Evolutionary conservation across 2,888 invertebrate species (phyloP), one percentile per base, ranked within the genome.

Genomic region (Pocota personata): DNA sequence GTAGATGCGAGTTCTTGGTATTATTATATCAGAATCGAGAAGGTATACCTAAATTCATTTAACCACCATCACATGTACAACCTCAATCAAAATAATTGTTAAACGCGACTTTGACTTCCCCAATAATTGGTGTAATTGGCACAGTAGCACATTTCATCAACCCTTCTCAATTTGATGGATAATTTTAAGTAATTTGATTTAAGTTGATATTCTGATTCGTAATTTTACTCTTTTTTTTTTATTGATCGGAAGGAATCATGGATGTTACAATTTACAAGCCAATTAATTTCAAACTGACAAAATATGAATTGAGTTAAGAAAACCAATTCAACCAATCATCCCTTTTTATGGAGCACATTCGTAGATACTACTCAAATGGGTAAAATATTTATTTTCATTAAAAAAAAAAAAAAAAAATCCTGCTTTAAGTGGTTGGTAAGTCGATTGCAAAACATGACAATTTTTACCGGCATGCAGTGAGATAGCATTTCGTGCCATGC

Each of bases 261-360:
- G 21, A 30, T 46, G 48, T n/a, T 64, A 62, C 57, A 66, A 82
- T 77, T 77, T 58, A 60, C 64, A 52, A 64, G 46, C 32, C 58
- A 71, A 82, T 77, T 82, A 57, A 35, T 43, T 58, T 46, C 40
- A 71, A 77, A 69, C 48, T 64, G 64, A 27, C 62, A 71, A 66
- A 64, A 62, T 64, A 50, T 82, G 64, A 82, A 82, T 82, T 64
- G 57, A 82, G 77, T 82, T 64, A 64, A 58, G n/a, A 1, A 12
- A 64, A 71, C 50, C 52, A 30, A 60, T 64, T 52, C 32, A 21
- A 16, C 43, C 52, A 64, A 75, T 55, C 64, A 75, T 35, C 2
- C 14, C 1, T 14, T 7, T 27, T 27, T 21, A 1, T 21, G 32
- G 19, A 21, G 12, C 21, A n/a, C 12, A n/a, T 60, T 0, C 40